Base-by-base conservation (phyloP, 2,888 invertebrate species). In the Endotricha flammealis region DNA sequence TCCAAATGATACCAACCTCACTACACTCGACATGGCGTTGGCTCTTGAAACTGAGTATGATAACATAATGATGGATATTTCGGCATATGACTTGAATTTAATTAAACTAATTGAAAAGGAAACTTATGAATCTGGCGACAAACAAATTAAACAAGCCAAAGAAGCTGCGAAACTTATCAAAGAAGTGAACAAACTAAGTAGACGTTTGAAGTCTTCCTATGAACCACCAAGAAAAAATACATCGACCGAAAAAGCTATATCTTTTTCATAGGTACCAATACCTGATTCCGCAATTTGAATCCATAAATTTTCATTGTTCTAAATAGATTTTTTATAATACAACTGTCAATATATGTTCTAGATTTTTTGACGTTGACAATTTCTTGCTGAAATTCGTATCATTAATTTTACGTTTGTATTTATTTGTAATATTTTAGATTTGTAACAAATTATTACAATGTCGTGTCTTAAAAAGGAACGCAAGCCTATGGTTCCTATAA, bases 1-100 rank as follows among this genome's bases (percentile, higher is more conserved):
- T 1, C 78, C 88, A 0, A 91, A 91, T 53, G 90, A 91, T 44
- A 88, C 89, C 0, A 88, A 89, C 48, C 66, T 90, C 6, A 86
- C 81, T 42, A 78, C 88, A 32, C 77, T 87, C 40, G 85, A 90
- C 4, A 91, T 92, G 91, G 89, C 90, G 72, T 69, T 78, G 38
- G 81, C 85, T 12, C 78, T 92, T 31, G 92, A 92, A 64, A 73
- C 48, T 25, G 86, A 86, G 55, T 86, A 80, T 37, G 76, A 85
- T 38, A 70, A 72, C 46, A 53, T 85, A 30, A 72, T 76, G 66
- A 42, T 85, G 39, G 72, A 78, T 47, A 64, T 85, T 49, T 79
- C 85, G 7, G 67, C 64, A 11, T 81, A 69, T 50, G 74, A 82
- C 55, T 64, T 79, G 37, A 49, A 67, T 23, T 48, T 69, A 38